Base-by-base conservation (phyloP, 2,888 invertebrate genomes). In the Heliconius hortense region DNA sequence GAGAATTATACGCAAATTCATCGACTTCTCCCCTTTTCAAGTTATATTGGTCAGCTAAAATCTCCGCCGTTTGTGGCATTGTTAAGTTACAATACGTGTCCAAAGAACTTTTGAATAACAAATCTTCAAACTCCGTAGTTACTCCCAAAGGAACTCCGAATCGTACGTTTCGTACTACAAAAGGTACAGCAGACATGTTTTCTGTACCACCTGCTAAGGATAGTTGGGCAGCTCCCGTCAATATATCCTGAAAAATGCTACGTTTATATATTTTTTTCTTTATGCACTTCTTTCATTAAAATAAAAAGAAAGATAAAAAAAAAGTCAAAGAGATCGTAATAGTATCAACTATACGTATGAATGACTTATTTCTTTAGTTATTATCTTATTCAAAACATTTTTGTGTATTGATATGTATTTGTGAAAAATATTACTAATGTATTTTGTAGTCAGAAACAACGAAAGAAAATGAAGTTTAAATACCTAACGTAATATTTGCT, bases 1-100 rank as follows among this genome's bases (percentile, higher is more conserved):
- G 99, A 0, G 99, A 98, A 79, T 95, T 94, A 4, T 98, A 87
- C 0, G 99, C 96, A 90, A 96, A 99, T 79, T 96, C 94, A 86
- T 99, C 99, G 72, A 97, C 97, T 82, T 98, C 97, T 80, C 97
- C 96, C 76, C 97, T 95, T 4, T 96, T 96, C 70, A 99, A 94
- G 71, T 96, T 96, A 85, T 96, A 98, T 88, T 98, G 96, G 0
- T 87, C 92, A 0, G 98, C 98, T 67, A 99, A 94, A 88, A 98
- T 98, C 92, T 98, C 98, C 0, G 98, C 98, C 0, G 99, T 99
- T 80, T 98, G 89, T 0, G 98, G 99, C 99, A 99, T 99, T 0
- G 98, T 98, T 80, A 97, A 95, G 85, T 98, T 97, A 88, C 98
- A 98, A 85, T 97, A 96, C 84, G 98, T 90, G 4, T 98, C 99